Percentiles rank a stretch among this genome's conserved stretches.
phyloP scores from a whole-genome alignment of 2,113 vertebrate species.

The Ictidomys tridecemlineatus region DNA sequence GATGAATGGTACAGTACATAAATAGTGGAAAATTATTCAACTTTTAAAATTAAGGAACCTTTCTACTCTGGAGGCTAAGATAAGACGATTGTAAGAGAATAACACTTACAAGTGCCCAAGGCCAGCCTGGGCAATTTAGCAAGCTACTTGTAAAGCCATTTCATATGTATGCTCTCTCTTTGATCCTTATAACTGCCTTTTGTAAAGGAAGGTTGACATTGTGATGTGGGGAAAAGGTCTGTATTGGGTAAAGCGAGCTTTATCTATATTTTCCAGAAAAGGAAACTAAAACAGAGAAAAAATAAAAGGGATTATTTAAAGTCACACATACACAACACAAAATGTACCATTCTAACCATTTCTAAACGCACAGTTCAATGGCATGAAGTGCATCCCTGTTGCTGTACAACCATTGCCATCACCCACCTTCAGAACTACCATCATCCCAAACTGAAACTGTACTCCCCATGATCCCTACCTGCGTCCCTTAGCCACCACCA shows the following conservation, averaged over 20 bases:
- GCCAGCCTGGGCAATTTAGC: neutral
- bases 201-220: neutral
- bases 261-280: neutral
- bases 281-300: neutral
- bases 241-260: neutral
- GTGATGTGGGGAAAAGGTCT: neutral
- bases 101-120: neutral
- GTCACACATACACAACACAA: neutral
- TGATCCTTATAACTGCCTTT: neutral
- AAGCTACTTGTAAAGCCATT: neutral
- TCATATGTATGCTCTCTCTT: neutral
- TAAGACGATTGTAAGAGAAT: neutral
- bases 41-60: neutral
- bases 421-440: neutral
- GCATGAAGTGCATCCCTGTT: neutral
- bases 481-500: neutral
- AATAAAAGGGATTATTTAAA: neutral
- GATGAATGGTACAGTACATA: neutral
- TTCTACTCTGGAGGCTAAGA: neutral
- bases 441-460: neutral
- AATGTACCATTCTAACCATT: neutral
- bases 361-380: neutral
- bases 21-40: neutral
- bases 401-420: neutral
- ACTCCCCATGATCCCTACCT: neutral